Evolutionary conservation across 53 echinoderm and acorn worm species (phyloP), one percentile per base, ranked within the genome.

Genomic region (Crossaster papposus): DNA sequence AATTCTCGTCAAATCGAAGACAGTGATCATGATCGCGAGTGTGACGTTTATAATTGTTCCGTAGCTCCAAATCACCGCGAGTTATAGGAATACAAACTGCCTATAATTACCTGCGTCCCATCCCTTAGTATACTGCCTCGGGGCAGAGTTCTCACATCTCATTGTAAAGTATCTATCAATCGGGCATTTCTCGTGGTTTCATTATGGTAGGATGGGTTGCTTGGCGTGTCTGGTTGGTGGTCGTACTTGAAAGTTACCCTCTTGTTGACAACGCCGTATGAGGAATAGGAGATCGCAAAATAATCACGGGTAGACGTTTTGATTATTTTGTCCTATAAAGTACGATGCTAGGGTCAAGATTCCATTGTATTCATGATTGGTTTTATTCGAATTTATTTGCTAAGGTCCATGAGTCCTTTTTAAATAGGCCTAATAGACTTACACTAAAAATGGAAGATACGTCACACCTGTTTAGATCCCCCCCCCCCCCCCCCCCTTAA

Each of bases 251-350:
- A 81, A 81, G 81, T 81, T 64, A 31, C 29, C 38, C 83, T 34
- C 22, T 65, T 33, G 26, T 22, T 65, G 15, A 36, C 38, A 28
- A 24, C 36, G 71, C 83, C 68, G 83, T 81, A 63, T 63, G 17
- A 34, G 81, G 55, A 63, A 81, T 24, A 58, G 58, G 55, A 81
- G 81, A 58, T 31, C 34, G 20, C 55, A 17, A 81, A 63, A 81
- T 63, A 24, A 58, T 31, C n/a, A n/a, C n/a, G n/a, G 32, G 34
- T 30, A 32, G 55, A 58, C 32, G 81, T 81, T 35, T 81, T 20
- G 68, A 11, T 68, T 18, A 68, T 82, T 82, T 82, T 82, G 68
- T 82, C 65, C 70, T 3, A 37, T 31, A 82, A 70, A 82, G 82
- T 82, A 28, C 82, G 63, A 38, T 35, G 23, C 11, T 10, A 44